A percentile compares a stretch with the other conserved stretches of the same genome.
phyloP scores from a whole-genome alignment of 2,113 vertebrate genomes.

The Cettia cetti region DNA sequence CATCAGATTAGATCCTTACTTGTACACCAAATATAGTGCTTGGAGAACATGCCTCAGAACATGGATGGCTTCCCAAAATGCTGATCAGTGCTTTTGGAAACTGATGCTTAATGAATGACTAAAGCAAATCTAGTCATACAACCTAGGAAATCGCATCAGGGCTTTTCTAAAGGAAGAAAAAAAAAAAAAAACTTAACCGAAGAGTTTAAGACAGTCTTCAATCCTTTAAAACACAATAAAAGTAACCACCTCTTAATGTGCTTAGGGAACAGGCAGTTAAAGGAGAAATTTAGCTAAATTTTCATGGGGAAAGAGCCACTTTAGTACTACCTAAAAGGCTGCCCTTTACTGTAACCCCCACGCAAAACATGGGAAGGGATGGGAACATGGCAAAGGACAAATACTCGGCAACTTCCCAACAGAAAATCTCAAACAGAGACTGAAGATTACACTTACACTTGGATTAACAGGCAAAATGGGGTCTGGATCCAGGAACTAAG shows the following conservation, averaged over 20 bases:
- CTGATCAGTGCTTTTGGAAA: constrained; percentile 28
- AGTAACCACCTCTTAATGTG: not conserved
- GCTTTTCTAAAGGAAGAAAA: not conserved
- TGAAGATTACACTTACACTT: not conserved
- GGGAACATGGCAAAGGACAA: not conserved
- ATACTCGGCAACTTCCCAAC: not conserved
- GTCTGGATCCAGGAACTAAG: not conserved
- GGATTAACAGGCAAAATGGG: rapidly evolving
- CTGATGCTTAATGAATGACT: constrained; percentile 15
- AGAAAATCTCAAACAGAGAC: not conserved
- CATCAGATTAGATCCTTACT: constrained; percentile 45
- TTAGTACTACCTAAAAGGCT: not conserved
- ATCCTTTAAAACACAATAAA: not conserved
- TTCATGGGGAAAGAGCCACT: not conserved
- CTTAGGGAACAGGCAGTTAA: not conserved
- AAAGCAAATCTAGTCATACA: not conserved
- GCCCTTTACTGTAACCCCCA: not conserved
- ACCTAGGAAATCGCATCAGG: not conserved
- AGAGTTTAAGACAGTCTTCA: not conserved
- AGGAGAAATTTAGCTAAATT: not conserved
- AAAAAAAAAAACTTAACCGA: not conserved
- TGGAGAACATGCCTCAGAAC: constrained; percentile 19
- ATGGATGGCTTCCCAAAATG: constrained; percentile 45
- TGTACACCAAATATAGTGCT: constrained; percentile 57
- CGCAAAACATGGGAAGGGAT: rapidly evolving